A percentile compares a stretch with the other conserved stretches of the same genome.
Evolutionary conservation across 2,797 vertebrate species (phyloP).

Genomic region (Onychomys torridus): DNA sequence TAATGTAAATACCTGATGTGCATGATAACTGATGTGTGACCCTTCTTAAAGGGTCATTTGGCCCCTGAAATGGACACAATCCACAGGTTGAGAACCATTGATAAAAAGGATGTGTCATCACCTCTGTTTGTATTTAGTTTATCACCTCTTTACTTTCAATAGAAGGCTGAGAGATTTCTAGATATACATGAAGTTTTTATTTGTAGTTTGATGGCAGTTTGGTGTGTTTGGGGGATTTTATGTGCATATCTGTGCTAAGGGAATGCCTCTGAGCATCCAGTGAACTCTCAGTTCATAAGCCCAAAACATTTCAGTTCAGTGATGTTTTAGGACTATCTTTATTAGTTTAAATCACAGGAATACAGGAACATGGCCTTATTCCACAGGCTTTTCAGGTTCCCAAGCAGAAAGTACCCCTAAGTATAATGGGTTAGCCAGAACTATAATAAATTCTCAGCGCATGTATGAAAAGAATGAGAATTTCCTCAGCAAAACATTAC

Average conservation of each 20-base stretch:
- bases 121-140: neutral
- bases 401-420: neutral
- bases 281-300: neutral
- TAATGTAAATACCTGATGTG: neutral
- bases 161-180: neutral
- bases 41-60: neutral
- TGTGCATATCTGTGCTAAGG: neutral
- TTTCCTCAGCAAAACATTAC: neutral
- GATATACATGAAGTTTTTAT: neutral
- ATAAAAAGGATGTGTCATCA: neutral
- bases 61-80: neutral
- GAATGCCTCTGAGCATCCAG: neutral
- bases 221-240: neutral
- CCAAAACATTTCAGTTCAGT: neutral
- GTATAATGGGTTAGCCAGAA: neutral
- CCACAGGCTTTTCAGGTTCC: neutral
- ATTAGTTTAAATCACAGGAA: neutral
- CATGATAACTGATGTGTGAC: neutral
- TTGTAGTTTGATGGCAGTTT: neutral
- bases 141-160: neutral
- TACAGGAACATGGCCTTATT: neutral
- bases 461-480: neutral
- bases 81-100: neutral
- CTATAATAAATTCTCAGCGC: neutral
- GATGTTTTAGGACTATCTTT: neutral